Percentiles rank a stretch among this genome's conserved stretches.
These are phyloP conservation scores for Xyrauchen texanus DNA, from an alignment of 2,113 vertebrate genomes.

Conservation along the genomic window DNA sequence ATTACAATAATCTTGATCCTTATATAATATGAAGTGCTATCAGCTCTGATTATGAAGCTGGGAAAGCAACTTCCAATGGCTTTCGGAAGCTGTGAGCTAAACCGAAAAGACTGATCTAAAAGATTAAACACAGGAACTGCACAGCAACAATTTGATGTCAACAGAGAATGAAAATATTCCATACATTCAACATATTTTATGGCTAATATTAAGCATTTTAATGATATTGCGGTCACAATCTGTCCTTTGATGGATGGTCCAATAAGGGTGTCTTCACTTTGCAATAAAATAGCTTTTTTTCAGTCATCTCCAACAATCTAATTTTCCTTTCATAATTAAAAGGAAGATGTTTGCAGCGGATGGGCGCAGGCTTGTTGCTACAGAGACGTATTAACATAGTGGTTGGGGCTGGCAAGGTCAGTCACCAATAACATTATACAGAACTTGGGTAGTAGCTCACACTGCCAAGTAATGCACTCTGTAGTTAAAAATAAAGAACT, in stretches of 20 bases:
- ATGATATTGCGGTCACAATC: background rate
- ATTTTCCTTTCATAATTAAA: conserved; percentile 43
- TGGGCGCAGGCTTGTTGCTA: conserved; percentile 36
- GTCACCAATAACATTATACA: conserved; percentile 35
- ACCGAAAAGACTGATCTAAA: conserved; percentile 19
- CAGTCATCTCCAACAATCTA: conserved; percentile 25
- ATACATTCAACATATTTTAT: conserved; percentile 9
- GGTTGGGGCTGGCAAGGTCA: conserved; percentile 25
- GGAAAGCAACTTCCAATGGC: conserved; percentile 30
- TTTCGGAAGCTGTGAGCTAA: conserved; percentile 11
- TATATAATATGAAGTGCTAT: conserved; percentile 29
- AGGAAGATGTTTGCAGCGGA: conserved; percentile 31
- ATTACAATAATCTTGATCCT: conserved; percentile 38
- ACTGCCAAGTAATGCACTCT: background rate
- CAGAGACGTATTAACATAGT: conserved; percentile 25
- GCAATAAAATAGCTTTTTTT: conserved; percentile 4
- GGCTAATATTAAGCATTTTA: conserved; percentile 4
- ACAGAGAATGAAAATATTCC: background rate
- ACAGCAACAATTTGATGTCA: background rate
- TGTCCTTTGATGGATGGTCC: conserved; percentile 13
- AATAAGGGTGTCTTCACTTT: background rate
- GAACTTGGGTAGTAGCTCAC: background rate
- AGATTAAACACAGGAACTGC: conserved; percentile 2
- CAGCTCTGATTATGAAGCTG: conserved; percentile 34
- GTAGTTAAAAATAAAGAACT: background rate